Conservation (phyloP, 2,888 invertebrate genomes). For the Globia sparganii region DNA sequence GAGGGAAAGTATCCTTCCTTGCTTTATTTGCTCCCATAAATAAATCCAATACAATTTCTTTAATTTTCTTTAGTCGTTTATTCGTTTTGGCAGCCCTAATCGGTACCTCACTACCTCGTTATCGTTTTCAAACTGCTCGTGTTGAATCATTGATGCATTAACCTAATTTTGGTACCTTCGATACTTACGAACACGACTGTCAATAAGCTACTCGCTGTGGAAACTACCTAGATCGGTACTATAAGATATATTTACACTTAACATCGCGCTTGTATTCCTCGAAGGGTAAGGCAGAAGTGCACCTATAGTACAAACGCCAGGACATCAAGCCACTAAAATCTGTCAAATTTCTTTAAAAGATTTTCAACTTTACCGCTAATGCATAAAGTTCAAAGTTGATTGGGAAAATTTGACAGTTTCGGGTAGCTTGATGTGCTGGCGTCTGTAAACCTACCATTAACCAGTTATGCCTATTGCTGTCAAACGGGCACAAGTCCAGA, state of each 20-base stretch:
- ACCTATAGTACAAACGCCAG: too few relatives aligned
- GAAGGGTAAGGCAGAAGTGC: neutral
- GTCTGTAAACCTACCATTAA: too few relatives aligned
- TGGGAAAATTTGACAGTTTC: too few relatives aligned
- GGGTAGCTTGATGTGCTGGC: too few relatives aligned
- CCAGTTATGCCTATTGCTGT: neutral
- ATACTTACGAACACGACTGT: constrained; percentile 22
- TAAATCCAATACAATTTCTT: neutral
- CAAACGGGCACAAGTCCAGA: neutral
- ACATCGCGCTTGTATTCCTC: neutral
- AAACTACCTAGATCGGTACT: constrained; percentile 9
- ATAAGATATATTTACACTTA: constrained; percentile 11
- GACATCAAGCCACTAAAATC: too few relatives aligned
- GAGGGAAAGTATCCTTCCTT: neutral
- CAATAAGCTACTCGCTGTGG: constrained; percentile 29
- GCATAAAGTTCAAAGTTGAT: too few relatives aligned
- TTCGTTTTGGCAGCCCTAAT: neutral
- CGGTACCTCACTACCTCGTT: constrained; percentile 45
- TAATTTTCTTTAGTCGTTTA: neutral
- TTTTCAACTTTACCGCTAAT: too few relatives aligned
- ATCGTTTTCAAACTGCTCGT: constrained; percentile 65
- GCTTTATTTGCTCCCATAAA: neutral
- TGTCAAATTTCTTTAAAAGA: too few relatives aligned
- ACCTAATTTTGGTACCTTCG: constrained; percentile 62
- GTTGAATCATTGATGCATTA: constrained; percentile 70